Conservation (phyloP, 2,797 vertebrate genomes). For the Sternarchorhynchus goeldii region DNA sequence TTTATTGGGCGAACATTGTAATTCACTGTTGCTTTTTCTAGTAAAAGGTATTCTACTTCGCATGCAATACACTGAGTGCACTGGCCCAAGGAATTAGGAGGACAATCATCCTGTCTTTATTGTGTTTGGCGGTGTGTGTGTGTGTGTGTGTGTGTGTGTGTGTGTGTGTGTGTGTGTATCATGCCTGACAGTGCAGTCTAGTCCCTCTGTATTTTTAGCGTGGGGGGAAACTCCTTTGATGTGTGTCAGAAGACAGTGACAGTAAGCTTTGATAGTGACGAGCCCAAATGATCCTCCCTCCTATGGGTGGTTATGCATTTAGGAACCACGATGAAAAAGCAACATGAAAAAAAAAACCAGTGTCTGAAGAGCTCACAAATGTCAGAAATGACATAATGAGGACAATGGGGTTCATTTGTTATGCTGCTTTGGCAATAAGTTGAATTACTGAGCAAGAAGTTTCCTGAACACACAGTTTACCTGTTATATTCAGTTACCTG, state of each 20-base stretch:
- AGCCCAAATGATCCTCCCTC: constrained; percentile 51
- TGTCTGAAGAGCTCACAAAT: constrained; percentile 59
- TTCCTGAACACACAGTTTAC: constrained; percentile 16
- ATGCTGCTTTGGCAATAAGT: constrained; percentile 50
- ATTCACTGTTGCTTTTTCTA: not conserved
- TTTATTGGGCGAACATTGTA: not conserved
- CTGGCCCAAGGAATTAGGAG: constrained; percentile 13
- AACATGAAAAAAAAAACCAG: constrained; percentile 56
- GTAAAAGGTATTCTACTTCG: not conserved
- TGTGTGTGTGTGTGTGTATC: constrained; percentile 14
- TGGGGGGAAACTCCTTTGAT: constrained; percentile 54
- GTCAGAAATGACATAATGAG: constrained; percentile 75
- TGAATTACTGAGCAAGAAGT: constrained; percentile 44
- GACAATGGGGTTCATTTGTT: constrained; percentile 63
- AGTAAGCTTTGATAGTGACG: constrained; percentile 68
- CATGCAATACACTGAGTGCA: not conserved
- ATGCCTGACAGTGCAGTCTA: constrained; percentile 16
- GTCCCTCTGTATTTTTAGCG: constrained; percentile 17
- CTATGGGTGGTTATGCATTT: constrained; percentile 62
- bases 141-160: not conserved
- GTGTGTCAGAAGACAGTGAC: constrained; percentile 63
- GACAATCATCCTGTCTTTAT: constrained; percentile 14
- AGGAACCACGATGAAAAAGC: constrained; percentile 61
- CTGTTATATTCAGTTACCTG: not conserved
- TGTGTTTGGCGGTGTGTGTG: not conserved